Evolutionary conservation across 2,797 vertebrate genomes (phyloP), one percentile per base, ranked within the genome.

Genomic region (Centropyge bicolor): DNA sequence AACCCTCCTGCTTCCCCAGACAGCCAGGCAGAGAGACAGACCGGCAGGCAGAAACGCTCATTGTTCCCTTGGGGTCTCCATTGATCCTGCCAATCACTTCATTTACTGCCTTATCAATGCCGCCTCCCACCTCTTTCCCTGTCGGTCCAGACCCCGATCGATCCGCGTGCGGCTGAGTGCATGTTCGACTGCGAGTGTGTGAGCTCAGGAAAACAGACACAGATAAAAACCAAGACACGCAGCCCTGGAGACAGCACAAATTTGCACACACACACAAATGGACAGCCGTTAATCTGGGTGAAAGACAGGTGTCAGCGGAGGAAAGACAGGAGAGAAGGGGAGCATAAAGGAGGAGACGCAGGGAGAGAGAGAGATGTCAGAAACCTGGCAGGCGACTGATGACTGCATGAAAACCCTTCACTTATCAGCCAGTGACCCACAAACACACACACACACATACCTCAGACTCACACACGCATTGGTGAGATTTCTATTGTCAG

Each of bases 61-160:
- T 88, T 91, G 85, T 87, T 90, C 89, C 88, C 75, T 56, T 8
- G 81, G 78, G 90, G 73, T 82, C 56, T 78, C 70, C 76, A 93
- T 86, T 86, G 86, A 92, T 88, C 81, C 86, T 86, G 92, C 87
- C 94, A 92, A 87, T 94, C 92, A 92, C 88, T 85, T 90, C 66
- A 93, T 92, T 89, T 86, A 88, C 77, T 78, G 75, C 57, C 80
- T 88, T 80, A 88, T 95, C 91, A 87, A 88, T 84, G 78, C 67
- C 20, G 60, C 70, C 88, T 85, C 74, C 67, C 80, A 76, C 83
- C 82, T 82, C 74, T 74, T 60, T 74, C 70, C 74, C 54, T 8
- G 14, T 48, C 27, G 55, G 70, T 57, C 52, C 68, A 63, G 83
- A 67, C 60, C 65, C 40, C 0, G 10, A 90, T 90, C 72, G 60